Conservation (phyloP, 2,888 invertebrate species). For the Crocallis elinguaria region DNA sequence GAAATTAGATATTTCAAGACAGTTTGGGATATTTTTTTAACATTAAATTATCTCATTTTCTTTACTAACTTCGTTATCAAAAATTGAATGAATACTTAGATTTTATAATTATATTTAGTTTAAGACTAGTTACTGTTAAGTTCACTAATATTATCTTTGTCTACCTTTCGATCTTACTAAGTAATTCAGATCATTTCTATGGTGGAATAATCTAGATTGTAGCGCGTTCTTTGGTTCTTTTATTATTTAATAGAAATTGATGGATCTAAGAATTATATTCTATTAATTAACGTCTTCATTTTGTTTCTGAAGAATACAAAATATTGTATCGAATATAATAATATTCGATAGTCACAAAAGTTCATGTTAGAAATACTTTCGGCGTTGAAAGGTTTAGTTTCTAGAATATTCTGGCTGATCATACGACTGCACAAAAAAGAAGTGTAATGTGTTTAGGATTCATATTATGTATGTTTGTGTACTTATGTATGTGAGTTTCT, state of each 20-base stretch:
- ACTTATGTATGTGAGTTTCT: too few relatives aligned
- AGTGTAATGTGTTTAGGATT: background rate
- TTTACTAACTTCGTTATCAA: too few relatives aligned
- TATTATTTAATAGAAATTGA: background rate
- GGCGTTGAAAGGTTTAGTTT: background rate
- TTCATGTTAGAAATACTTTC: background rate
- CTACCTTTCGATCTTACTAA: too few relatives aligned
- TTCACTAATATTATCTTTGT: too few relatives aligned
- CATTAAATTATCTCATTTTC: background rate
- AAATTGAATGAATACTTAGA: too few relatives aligned
- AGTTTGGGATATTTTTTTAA: background rate
- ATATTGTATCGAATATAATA: too few relatives aligned
- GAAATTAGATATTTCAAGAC: background rate
- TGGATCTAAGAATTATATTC: background rate
- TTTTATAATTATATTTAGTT: too few relatives aligned
- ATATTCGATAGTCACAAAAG: background rate
- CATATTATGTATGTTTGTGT: too few relatives aligned
- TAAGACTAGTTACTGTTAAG: too few relatives aligned
- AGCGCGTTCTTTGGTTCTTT: too few relatives aligned
- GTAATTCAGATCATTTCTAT: too few relatives aligned
- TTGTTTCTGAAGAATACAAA: background rate
- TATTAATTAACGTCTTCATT: background rate
- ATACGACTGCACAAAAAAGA: background rate
- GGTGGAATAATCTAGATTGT: too few relatives aligned
- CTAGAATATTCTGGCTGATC: background rate